A percentile compares a stretch with the other conserved stretches of the same genome.
Evolutionary conservation across 2,888 invertebrate genomes (phyloP).

Genomic region (Onthophagus sagittarius): DNA sequence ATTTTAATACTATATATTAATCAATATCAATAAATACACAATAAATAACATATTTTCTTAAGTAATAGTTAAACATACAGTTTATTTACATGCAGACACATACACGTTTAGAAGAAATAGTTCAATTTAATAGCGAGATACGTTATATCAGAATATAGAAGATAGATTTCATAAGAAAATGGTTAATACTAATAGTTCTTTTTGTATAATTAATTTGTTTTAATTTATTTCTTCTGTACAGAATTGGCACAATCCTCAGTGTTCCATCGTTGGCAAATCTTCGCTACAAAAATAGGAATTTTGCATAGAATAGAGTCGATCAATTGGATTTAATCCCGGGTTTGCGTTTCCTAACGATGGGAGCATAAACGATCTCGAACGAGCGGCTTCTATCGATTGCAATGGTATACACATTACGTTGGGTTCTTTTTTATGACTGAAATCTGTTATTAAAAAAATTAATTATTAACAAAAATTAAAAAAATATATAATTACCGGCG

Average conservation of each 20-base stretch:
- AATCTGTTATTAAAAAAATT: conserved; percentile 1
- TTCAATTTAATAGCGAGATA: not conserved
- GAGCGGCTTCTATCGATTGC: conserved; percentile 29
- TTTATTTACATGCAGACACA: not conserved
- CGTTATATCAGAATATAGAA: not conserved
- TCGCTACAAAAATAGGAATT: conserved; percentile 61
- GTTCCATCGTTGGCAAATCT: conserved; percentile 44
- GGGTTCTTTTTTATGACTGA: not conserved
- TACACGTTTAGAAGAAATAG: not conserved
- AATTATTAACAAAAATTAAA: not conserved
- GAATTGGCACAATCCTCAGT: not conserved
- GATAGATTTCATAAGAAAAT: not conserved
- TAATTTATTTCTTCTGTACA: not conserved
- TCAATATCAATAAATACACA: not conserved
- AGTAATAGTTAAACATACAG: not conserved
- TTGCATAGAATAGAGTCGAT: conserved; percentile 62
- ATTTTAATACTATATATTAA: not conserved
- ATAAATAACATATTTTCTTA: not conserved
- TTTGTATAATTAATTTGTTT: no score
- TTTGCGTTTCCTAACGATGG: conserved; percentile 47
- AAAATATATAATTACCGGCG: conserved; percentile 4
- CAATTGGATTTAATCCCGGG: conserved; percentile 57
- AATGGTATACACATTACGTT: conserved; percentile 1
- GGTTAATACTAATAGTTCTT: not conserved
- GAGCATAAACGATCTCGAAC: conserved; percentile 30